Conservation (phyloP, 2,113 vertebrate genomes). For the Hiodon alosoides region DNA sequence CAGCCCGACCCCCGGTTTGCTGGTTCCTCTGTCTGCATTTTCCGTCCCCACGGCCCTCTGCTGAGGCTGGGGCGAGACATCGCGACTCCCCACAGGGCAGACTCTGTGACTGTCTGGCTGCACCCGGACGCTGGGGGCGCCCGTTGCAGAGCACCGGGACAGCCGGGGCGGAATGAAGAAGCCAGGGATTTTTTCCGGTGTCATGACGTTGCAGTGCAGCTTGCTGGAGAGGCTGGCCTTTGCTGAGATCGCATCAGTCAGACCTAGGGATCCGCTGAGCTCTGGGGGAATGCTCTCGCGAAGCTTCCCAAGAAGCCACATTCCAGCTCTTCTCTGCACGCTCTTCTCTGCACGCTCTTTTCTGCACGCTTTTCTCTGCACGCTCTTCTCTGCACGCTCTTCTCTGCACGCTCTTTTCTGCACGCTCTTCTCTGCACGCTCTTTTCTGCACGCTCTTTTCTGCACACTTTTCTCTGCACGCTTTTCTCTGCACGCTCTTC, state of each 20-base stretch:
- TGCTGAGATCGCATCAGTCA: constrained; percentile 37
- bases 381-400: too few species aligned
- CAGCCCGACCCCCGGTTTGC: neutral
- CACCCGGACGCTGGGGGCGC: constrained; percentile 17
- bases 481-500: too few species aligned
- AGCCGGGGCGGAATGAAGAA: constrained; percentile 64
- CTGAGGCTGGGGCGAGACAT: neutral
- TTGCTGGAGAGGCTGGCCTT: constrained; percentile 39
- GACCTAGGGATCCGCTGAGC: constrained; percentile 38
- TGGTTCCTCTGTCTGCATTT: neutral
- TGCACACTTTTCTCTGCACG: too few species aligned
- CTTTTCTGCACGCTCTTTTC: too few species aligned
- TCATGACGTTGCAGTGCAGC: constrained; percentile 61
- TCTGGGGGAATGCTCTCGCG: constrained; percentile 41
- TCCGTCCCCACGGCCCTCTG: constrained; percentile 15
- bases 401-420: too few species aligned
- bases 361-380: neutral
- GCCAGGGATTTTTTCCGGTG: constrained; percentile 65
- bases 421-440: too few species aligned
- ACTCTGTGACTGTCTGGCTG: neutral
- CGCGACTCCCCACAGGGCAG: neutral
- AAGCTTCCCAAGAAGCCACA: constrained; percentile 56
- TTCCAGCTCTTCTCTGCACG: neutral
- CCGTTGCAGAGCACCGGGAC: constrained; percentile 27
- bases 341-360: neutral